These are phyloP conservation scores for Pandemis corylana DNA, from an alignment of 2,888 invertebrate genomes.

Conservation along the genomic window DNA sequence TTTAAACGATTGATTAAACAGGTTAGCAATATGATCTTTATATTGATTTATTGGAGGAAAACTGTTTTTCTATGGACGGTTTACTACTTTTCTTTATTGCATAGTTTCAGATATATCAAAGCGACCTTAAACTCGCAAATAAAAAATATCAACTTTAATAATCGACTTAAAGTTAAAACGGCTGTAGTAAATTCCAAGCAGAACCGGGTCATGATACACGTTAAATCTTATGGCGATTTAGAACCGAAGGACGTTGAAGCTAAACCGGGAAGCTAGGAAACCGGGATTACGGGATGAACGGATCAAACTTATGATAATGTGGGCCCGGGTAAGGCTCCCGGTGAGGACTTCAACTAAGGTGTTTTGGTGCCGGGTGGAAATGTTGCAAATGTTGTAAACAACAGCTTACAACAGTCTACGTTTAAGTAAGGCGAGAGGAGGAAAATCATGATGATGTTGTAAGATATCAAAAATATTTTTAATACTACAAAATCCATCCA, in stretches of 20 bases:
- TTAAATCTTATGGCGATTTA: constrained; percentile 36
- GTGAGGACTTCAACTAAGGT: constrained; percentile 7
- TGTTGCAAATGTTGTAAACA: constrained; percentile 9
- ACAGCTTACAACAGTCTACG: background rate
- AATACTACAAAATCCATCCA: background rate
- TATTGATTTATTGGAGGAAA: too few relatives aligned
- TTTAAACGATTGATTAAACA: too few relatives aligned
- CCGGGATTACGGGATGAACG: constrained; percentile 55
- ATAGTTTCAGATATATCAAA: too few relatives aligned
- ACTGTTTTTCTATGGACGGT: too few relatives aligned
- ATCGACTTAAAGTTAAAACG: too few relatives aligned
- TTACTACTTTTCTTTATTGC: too few relatives aligned
- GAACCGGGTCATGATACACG: constrained; percentile 12
- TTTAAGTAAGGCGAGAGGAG: background rate
- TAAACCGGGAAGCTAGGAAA: constrained; percentile 7
- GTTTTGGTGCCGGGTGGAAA: constrained; percentile 13
- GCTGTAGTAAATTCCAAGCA: background rate
- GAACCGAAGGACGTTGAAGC: constrained; percentile 2
- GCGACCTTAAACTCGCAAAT: too few relatives aligned
- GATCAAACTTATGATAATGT: constrained; percentile 81
- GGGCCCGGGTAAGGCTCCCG: constrained; percentile 54
- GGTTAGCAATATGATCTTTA: too few relatives aligned
- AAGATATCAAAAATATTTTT: background rate
- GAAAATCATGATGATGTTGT: too few relatives aligned
- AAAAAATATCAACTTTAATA: too few relatives aligned